These are phyloP conservation scores for Trachelus tabidus DNA, from an alignment of 2,888 invertebrate species.

Conservation along the genomic window DNA sequence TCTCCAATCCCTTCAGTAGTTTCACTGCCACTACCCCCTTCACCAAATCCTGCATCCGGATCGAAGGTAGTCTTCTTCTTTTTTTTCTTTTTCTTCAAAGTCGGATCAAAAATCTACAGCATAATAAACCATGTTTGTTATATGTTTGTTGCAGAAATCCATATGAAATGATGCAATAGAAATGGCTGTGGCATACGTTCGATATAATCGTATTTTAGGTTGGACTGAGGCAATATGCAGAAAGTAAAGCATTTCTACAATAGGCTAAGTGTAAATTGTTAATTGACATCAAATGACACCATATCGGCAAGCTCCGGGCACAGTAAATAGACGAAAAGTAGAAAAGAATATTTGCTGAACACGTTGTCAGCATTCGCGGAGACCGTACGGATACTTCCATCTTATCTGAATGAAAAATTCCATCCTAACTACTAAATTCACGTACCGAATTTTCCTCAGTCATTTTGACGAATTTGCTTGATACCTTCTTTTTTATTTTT, in stretches of 20 bases:
- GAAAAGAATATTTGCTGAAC: too few species aligned
- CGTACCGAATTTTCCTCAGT: too few species aligned
- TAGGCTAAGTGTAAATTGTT: background rate
- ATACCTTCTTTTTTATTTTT: too few species aligned
- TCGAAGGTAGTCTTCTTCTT: conserved; percentile 96
- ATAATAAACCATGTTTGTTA: background rate
- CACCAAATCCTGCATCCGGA: conserved; percentile 84
- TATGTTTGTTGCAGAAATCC: background rate
- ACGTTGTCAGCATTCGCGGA: too few species aligned
- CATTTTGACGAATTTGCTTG: too few species aligned
- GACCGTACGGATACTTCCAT: too few species aligned
- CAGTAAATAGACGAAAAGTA: too few species aligned
- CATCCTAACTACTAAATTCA: too few species aligned
- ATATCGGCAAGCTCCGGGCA: too few species aligned
- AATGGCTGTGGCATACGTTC: too few species aligned
- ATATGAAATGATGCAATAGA: too few species aligned
- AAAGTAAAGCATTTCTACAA: background rate
- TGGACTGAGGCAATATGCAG: background rate
- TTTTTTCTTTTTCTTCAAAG: conserved; percentile 90
- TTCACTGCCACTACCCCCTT: conserved; percentile 71
- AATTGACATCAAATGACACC: background rate
- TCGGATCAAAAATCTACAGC: conserved; percentile 85
- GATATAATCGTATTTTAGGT: background rate
- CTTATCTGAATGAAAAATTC: too few species aligned
- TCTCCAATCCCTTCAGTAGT: conserved; percentile 70